Percentiles rank a stretch among this genome's conserved stretches.
Conservation (phyloP, 2,888 invertebrate genomes). For the Lomographa bimaculata region DNA sequence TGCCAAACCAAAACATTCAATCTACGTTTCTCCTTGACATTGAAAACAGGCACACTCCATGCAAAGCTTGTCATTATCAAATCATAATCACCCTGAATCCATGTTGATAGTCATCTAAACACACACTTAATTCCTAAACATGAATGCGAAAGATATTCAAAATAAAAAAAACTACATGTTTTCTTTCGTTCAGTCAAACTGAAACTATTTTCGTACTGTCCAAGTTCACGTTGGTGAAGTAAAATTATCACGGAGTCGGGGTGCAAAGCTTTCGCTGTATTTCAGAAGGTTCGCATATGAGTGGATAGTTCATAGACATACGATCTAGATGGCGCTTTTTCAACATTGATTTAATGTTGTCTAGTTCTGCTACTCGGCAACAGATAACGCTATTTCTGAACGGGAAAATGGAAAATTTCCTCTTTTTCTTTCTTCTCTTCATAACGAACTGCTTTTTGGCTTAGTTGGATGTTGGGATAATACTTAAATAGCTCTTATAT, state of each 20-base stretch:
- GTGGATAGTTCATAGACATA: slow-evolving; percentile 5
- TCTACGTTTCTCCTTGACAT: slow-evolving; percentile 31
- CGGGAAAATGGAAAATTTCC: no score
- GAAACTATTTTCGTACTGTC: slow-evolving; percentile 74
- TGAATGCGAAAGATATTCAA: slow-evolving; percentile 68
- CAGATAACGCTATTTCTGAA: slow-evolving; percentile 44
- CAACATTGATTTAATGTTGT: neutral
- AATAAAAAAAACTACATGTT: slow-evolving; percentile 80
- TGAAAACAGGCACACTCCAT: slow-evolving; percentile 44
- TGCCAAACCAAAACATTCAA: slow-evolving; percentile 65
- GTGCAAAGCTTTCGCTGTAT: slow-evolving; percentile 20
- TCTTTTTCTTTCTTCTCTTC: no score
- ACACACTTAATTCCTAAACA: slow-evolving; percentile 49
- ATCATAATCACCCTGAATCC: slow-evolving; percentile 75
- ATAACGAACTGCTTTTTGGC: no score
- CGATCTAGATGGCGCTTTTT: slow-evolving; percentile 49
- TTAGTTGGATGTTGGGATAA: no score
- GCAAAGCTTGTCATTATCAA: slow-evolving; percentile 34
- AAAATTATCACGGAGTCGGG: slow-evolving; percentile 53
- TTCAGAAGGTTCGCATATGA: slow-evolving; percentile 25
- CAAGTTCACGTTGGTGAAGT: slow-evolving; percentile 76
- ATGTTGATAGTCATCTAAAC: slow-evolving; percentile 65
- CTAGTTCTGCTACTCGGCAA: slow-evolving; percentile 23
- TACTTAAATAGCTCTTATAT: no score
- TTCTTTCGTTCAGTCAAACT: slow-evolving; percentile 77